Evolutionary conservation across 1,140 invertebrate species (phyloP).

Genomic region (Onthophagus taurus): DNA sequence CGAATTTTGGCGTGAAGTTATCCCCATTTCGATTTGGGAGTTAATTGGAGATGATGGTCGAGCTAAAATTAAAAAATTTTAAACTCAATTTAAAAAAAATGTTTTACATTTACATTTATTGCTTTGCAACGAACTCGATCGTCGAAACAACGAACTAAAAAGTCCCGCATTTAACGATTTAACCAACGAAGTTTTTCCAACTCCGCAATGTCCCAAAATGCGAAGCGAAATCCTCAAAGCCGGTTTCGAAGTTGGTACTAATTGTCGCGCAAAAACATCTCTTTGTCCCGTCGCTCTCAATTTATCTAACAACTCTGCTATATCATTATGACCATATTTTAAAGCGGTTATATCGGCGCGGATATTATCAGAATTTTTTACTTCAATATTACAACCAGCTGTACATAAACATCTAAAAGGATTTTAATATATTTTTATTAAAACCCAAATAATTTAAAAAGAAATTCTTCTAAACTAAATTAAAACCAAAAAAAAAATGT

Average conservation of each 20-base stretch:
- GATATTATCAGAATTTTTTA: conserved; percentile 62
- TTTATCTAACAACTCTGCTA: conserved; percentile 61
- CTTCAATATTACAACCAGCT: conserved; percentile 59
- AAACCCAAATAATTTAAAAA: too few relatives aligned
- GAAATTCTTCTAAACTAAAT: not conserved
- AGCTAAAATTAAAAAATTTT: conserved; percentile 25
- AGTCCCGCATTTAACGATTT: conserved; percentile 62
- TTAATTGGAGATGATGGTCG: conserved; percentile 36
- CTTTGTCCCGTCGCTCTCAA: conserved; percentile 47
- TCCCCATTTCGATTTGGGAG: conserved; percentile 49
- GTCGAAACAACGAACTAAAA: conserved; percentile 53
- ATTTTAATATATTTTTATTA: too few relatives aligned
- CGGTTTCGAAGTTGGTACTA: conserved; percentile 53
- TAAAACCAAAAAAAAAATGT: not conserved
- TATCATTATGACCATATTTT: conserved; percentile 66
- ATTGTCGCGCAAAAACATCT: conserved; percentile 59
- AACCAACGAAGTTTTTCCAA: conserved; percentile 67
- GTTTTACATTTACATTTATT: conserved; percentile 34
- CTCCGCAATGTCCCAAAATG: conserved; percentile 65
- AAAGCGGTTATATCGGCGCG: conserved; percentile 73
- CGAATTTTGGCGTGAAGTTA: conserved; percentile 51
- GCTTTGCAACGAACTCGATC: conserved; percentile 40
- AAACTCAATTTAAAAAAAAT: not conserved
- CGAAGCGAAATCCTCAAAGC: conserved; percentile 65
- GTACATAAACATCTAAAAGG: conserved; percentile 57